Evolutionary conservation across 2,888 invertebrate genomes (phyloP), one percentile per base, ranked within the genome.

Genomic region (Gryllus longicercus): DNA sequence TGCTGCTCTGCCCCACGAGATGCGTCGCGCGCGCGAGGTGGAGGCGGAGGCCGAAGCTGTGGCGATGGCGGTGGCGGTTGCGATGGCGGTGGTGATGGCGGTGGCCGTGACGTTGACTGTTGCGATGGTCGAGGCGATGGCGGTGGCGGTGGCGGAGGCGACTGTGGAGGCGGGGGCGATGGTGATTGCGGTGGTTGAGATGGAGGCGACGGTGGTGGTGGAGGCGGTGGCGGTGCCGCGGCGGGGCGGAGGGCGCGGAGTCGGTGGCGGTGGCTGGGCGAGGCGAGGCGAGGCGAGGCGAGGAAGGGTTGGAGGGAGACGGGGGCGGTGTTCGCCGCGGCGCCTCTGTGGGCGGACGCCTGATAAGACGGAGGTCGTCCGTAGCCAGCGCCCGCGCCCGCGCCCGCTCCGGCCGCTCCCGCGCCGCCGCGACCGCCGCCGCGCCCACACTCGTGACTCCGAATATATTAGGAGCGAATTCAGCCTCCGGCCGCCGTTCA

Each of bases 371-470:
- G 63, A 16, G 12, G 16, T 18, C 18, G 63, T 63, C 63, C 63
- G 63, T 18, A 18, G 63, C 63, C 63, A 63, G 16, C 63, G 63
- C 63, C 12, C 16, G 16, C 5, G 63, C 63, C 12, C 63, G 63
- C 63, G 63, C 18, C 63, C n/a, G n/a, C n/a, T n/a, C n/a, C n/a
- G 63, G 2, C 63, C 63, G 18, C 63, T 18, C 63, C 16, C 63
- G 12, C 63, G 63, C 63, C 12, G 63, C 63, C 16, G 63, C 18
- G 16, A 18, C 63, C 12, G 63, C 63, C 16, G 63, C 18, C 63
- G 63, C 63, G 63, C 63, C 63, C 63, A 18, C 63, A 63, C 63
- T 63, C 63, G 63, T 63, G 63, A 63, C 63, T 63, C 63, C 16
- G 63, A 63, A 63, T 63, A 63, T 63, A 63, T 63, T 63, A 63